Conservation (phyloP, 2,797 vertebrate genomes). For the Enteromius thamalakanensis region DNA sequence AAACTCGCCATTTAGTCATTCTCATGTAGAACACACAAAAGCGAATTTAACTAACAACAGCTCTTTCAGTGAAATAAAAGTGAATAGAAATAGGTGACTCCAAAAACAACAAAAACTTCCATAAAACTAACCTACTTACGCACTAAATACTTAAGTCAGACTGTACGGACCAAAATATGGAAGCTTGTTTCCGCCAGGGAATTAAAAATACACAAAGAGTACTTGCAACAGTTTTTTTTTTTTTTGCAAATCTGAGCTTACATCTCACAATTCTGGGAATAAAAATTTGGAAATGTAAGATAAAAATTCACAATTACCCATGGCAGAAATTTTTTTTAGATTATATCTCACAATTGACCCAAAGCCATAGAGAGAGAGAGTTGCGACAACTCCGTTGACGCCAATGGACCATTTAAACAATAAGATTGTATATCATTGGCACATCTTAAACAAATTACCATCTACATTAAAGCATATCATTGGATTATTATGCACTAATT, state of each 20-base stretch:
- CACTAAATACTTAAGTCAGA: not conserved
- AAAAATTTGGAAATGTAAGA: not conserved
- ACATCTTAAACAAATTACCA: no score
- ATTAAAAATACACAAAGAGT: not conserved
- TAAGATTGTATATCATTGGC: no score
- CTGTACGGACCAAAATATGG: not conserved
- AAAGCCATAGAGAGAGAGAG: no score
- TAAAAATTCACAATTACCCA: not conserved
- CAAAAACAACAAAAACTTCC: not conserved
- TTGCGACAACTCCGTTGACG: no score
- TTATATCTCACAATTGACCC: not conserved
- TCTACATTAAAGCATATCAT: no score
- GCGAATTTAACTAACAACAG: not conserved
- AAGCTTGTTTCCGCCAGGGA: not conserved
- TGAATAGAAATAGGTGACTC: not conserved
- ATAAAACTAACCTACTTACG: not conserved
- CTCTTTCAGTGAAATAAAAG: not conserved
- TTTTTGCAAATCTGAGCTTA: not conserved
- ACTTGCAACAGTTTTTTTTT: not conserved
- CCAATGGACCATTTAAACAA: no score
- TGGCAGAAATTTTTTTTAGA: not conserved
- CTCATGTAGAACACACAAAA: not conserved
- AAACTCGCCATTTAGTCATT: not conserved
- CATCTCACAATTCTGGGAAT: not conserved
- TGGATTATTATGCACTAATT: no score